These are phyloP conservation scores for Ciconia stormi DNA, from an alignment of 2,113 vertebrate genomes.

Conservation along the genomic window DNA sequence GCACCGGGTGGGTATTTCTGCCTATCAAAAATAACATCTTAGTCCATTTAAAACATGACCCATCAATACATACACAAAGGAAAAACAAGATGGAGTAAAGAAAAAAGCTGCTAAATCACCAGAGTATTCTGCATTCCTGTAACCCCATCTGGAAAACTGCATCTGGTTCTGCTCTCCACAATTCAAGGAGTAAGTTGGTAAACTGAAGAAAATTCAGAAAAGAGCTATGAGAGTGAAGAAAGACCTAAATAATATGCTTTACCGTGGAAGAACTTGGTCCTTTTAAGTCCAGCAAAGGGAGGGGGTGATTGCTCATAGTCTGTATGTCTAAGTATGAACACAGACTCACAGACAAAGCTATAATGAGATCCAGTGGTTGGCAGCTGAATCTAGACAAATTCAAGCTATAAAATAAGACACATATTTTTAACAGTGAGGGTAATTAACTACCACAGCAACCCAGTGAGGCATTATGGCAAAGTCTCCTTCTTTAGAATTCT, in stretches of 20 bases:
- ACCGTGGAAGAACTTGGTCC: background rate
- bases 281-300: background rate
- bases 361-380: conserved; percentile 47
- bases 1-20: background rate
- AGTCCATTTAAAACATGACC: background rate
- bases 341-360: background rate
- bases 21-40: background rate
- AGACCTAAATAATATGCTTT: background rate
- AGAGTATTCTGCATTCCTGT: background rate
- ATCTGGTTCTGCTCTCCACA: background rate
- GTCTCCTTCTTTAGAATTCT: background rate
- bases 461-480: background rate
- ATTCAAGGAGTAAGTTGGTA: background rate
- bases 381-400: conserved; percentile 33
- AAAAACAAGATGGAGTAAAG: background rate
- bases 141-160: background rate
- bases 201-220: background rate
- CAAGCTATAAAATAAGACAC: conserved; percentile 25
- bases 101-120: background rate
- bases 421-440: conserved; percentile 17
- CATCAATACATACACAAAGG: background rate
- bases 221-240: background rate
- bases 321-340: background rate
- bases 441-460: conserved; percentile 41
- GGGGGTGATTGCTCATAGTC: background rate